These are phyloP conservation scores for Oligia strigilis DNA, from an alignment of 2,888 invertebrate genomes.

Conservation along the genomic window DNA sequence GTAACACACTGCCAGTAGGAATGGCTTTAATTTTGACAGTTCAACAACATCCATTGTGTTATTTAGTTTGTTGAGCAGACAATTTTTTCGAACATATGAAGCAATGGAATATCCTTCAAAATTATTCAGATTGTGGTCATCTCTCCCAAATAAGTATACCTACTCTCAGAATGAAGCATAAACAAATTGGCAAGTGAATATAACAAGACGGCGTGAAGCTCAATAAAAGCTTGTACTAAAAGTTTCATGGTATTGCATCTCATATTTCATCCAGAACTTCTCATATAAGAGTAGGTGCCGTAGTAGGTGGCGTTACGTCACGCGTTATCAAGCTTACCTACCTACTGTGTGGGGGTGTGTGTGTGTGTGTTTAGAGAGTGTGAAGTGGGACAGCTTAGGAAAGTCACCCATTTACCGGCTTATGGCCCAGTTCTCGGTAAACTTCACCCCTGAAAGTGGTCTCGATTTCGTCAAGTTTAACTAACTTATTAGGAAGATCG, in stretches of 20 bases:
- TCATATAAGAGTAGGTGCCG: neutral
- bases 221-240: neutral
- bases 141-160: neutral
- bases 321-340: neutral
- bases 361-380: conserved; percentile 24
- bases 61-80: no score
- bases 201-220: neutral
- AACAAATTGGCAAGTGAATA: no score
- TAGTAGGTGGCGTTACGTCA: conserved; percentile 18
- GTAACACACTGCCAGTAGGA: no score
- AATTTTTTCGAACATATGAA: no score
- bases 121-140: neutral
- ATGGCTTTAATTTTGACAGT: no score
- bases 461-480: conserved; percentile 28
- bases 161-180: no score
- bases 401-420: conserved; percentile 26
- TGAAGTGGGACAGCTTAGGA: conserved; percentile 26
- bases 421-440: conserved; percentile 1
- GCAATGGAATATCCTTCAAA: no score
- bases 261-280: conserved; percentile 13
- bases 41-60: no score
- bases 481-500: conserved; percentile 8
- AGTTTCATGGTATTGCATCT: conserved; percentile 9
- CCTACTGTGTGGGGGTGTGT: conserved; percentile 16
- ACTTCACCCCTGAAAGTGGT: conserved; percentile 19